Conservation (phyloP, 30 jellyfish, hydroid and myxozoan species). For the Chironex yamaguchii region DNA sequence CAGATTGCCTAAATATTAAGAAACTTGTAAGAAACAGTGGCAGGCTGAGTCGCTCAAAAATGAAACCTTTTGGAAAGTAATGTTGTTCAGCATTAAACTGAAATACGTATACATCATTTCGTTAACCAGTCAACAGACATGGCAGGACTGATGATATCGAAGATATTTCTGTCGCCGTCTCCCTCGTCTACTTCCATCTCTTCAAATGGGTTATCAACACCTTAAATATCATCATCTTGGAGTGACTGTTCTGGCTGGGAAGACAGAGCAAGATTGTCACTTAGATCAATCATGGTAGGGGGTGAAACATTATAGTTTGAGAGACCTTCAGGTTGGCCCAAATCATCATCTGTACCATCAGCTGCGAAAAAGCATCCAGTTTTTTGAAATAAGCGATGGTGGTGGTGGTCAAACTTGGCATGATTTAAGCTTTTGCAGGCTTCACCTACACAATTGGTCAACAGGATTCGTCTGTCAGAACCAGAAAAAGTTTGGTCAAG, state of each 20-base stretch:
- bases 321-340: not conserved
- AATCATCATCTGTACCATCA: too few relatives aligned
- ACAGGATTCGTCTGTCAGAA: slow-evolving; percentile 44
- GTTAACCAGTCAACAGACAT: not conserved
- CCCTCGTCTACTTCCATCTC: not conserved
- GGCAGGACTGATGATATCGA: not conserved
- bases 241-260: slow-evolving; percentile 1
- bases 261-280: not conserved
- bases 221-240: not conserved
- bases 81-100: not conserved
- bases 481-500: slow-evolving; percentile 27
- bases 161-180: not conserved
- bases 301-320: not conserved
- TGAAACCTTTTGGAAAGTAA: not conserved
- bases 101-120: not conserved
- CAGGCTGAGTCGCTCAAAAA: not conserved
- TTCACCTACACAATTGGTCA: slow-evolving; percentile 70
- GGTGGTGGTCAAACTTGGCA: slow-evolving; percentile 24
- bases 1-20: not conserved
- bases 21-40: not conserved
- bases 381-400: not conserved
- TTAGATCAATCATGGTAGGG: not conserved
- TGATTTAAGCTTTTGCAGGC: slow-evolving; percentile 44
- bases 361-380: too few relatives aligned
- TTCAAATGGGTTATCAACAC: not conserved